Evolutionary conservation across 2,888 invertebrate genomes (phyloP).

Genomic region (Germaria angustata): DNA sequence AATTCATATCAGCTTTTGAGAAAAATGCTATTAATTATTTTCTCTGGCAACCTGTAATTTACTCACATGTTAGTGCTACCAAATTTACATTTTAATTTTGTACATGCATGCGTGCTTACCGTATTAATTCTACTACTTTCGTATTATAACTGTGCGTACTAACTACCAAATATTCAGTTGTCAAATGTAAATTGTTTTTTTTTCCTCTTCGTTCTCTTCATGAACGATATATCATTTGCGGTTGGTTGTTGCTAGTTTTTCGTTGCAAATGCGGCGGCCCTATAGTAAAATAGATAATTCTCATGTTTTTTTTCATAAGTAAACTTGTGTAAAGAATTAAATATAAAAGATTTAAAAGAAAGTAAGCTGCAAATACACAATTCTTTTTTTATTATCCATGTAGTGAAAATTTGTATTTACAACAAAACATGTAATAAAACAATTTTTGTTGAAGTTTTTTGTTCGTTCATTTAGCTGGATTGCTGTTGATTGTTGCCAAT

Average conservation of each 20-base stretch:
- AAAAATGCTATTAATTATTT: too few species aligned
- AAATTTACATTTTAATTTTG: not conserved
- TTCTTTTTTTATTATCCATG: too few species aligned
- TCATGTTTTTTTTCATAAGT: conserved; percentile 21
- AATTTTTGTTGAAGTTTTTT: conserved; percentile 10
- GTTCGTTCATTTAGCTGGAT: conserved; percentile 18
- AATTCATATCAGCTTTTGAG: too few species aligned
- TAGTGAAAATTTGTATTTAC: not conserved
- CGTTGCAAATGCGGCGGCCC: conserved; percentile 44
- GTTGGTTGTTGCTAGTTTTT: conserved; percentile 61
- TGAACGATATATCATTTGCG: conserved; percentile 54
- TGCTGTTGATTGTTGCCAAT: conserved; percentile 60
- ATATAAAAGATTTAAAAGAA: conserved; percentile 13
- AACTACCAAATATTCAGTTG: conserved; percentile 52
- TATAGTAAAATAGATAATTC: conserved; percentile 16
- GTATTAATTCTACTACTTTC: not conserved
- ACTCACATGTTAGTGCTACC: too few species aligned
- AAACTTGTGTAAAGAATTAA: conserved; percentile 17
- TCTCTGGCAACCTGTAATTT: too few species aligned
- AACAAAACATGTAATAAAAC: not conserved
- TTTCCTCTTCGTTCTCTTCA: conserved; percentile 10
- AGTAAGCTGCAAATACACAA: not conserved
- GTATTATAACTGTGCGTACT: conserved; percentile 7
- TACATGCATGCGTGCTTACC: too few species aligned
- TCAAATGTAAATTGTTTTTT: conserved; percentile 43